Evolutionary conservation across 2,113 vertebrate species (phyloP), one percentile per base, ranked within the genome.

Genomic region (Paramisgurnus dabryanus): DNA sequence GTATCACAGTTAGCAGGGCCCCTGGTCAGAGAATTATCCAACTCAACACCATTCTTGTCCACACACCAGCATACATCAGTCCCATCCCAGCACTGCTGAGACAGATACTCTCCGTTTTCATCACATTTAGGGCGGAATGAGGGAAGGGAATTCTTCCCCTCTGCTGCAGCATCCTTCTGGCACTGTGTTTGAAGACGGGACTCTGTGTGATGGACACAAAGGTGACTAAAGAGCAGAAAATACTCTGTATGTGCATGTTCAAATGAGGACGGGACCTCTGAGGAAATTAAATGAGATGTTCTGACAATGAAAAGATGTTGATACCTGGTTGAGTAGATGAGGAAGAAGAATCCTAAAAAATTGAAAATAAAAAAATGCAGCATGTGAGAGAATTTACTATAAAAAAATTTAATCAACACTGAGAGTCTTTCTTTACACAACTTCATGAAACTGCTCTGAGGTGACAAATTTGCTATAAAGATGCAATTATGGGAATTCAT

Each of bases 31-130:
- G 95, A 94, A 87, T 89, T 91, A 63, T 90, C 80, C 7, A 96
- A 89, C 89, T 63, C 10, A 3, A 77, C 89, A 83, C 98, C 98
- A 0, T 90, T 89, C 85, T 88, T 86, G 85, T 96, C 95, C 91
- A 91, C 93, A 65, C 98, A 99, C 97, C 97, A 99, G 94, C 98
- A 99, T 85, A 77, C 94, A 57, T 93, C 92, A 0, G 89, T 94
- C 85, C 91, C 63, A 50, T 79, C 64, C 83, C 89, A 89, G 93
- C 98, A 99, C 91, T 99, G 98, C 85, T 91, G 90, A 67, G 95
- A 89, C 85, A 77, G 39, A 91, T 95, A 99, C 88, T 90, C 87
- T 4, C 98, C 98, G 0, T 91, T 89, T 86, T 90, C 86, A 11
- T 98, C 96, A 2, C 97, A 99, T 85, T 88, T 84, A 0, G 97